Percentiles rank a stretch among this genome's conserved stretches.
Conservation (phyloP, 2,888 invertebrate genomes). For the Leptinotarsa tumamoca region DNA sequence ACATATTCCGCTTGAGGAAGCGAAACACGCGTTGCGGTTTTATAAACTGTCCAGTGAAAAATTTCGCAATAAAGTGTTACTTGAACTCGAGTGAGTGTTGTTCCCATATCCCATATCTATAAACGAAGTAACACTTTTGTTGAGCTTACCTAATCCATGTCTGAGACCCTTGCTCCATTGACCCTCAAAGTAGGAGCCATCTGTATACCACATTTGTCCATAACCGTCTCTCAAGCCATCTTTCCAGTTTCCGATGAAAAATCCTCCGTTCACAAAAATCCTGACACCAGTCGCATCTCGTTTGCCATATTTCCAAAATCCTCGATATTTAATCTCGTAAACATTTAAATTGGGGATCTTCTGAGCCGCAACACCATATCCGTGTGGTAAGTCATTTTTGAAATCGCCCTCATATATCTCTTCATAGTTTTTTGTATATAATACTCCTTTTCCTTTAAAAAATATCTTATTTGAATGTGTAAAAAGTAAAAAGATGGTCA, state of each 20-base stretch:
- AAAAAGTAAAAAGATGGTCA: too few species aligned
- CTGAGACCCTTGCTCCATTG: conserved; percentile 65
- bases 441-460: conserved; percentile 69
- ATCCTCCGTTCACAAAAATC: conserved; percentile 71
- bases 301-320: conserved; percentile 72
- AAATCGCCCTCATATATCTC: conserved; percentile 76
- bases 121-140: too few species aligned
- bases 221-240: conserved; percentile 70
- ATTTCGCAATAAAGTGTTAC: too few species aligned
- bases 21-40: too few species aligned
- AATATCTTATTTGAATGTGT: neutral
- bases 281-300: conserved; percentile 72
- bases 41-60: too few species aligned
- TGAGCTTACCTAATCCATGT: conserved; percentile 51
- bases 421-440: conserved; percentile 65
- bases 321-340: conserved; percentile 69
- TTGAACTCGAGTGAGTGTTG: neutral
- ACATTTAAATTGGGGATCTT: conserved; percentile 64
- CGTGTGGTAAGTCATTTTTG: conserved; percentile 70
- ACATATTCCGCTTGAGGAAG: too few species aligned
- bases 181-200: conserved; percentile 74
- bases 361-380: conserved; percentile 70
- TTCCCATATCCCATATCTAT: too few species aligned
- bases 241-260: conserved; percentile 73
- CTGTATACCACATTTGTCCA: conserved; percentile 73